Percentiles rank a stretch among this genome's conserved stretches.
Evolutionary conservation across 1,140 invertebrate genomes (phyloP).

Genomic region (Calephelis nemesis): DNA sequence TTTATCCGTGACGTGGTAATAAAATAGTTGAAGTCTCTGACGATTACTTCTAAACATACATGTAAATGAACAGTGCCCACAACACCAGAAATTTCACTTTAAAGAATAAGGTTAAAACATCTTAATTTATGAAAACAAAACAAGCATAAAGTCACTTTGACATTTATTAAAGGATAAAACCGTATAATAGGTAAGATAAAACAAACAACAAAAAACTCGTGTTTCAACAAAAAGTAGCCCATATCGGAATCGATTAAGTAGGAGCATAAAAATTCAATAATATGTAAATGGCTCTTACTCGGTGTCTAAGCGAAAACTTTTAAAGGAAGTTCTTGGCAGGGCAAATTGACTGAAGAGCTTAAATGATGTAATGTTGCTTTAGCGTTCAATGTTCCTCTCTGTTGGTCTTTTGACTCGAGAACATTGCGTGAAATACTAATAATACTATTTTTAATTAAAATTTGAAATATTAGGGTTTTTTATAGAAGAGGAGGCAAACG

Average conservation of each 20-base stretch:
- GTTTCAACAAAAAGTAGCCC: constrained; percentile 33
- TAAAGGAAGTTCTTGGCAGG: constrained; percentile 61
- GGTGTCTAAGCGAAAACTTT: constrained; percentile 64
- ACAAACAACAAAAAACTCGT: constrained; percentile 18
- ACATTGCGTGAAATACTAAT: background rate
- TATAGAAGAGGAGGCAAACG: no score
- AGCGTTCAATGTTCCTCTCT: constrained; percentile 31
- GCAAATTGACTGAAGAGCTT: constrained; percentile 63
- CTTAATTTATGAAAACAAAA: no score
- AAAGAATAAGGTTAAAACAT: no score
- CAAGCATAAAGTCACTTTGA: background rate
- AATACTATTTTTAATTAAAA: constrained; percentile 5
- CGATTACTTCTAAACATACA: no score
- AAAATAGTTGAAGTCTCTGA: no score
- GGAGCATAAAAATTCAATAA: constrained; percentile 75
- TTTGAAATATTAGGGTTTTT: background rate
- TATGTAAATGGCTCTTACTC: constrained; percentile 67
- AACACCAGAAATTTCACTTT: no score
- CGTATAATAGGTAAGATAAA: background rate
- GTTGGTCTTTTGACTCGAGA: constrained; percentile 7
- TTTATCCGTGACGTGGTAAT: no score
- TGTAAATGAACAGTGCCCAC: no score
- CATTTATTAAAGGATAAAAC: constrained; percentile 12
- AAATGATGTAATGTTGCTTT: constrained; percentile 41
- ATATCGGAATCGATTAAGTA: constrained; percentile 55